Conservation (phyloP, 1,140 invertebrate genomes). For the Battus philenor region DNA sequence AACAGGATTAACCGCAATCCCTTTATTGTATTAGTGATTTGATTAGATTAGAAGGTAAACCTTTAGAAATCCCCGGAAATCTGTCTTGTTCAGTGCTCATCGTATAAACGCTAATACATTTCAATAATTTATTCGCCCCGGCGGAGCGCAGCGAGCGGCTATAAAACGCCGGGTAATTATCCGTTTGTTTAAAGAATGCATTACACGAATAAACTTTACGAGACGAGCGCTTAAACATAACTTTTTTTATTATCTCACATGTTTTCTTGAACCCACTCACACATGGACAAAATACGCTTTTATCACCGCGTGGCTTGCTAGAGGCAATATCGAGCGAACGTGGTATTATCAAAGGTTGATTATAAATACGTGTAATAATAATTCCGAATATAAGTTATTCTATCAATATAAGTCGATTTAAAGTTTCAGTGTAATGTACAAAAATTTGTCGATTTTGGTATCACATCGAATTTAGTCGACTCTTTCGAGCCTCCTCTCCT, state of each 20-base stretch:
- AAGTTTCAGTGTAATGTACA: too few relatives aligned
- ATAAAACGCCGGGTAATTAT: slow-evolving; percentile 62
- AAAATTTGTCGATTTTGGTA: too few relatives aligned
- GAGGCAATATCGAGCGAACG: not conserved
- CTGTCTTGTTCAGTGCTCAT: too few relatives aligned
- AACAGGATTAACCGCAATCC: slow-evolving; percentile 7
- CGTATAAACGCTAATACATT: slow-evolving; percentile 29
- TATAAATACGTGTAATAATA: too few relatives aligned
- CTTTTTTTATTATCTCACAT: slow-evolving; percentile 69
- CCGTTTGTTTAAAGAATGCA: slow-evolving; percentile 66
- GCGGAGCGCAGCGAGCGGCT: slow-evolving; percentile 30
- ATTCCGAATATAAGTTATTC: too few relatives aligned
- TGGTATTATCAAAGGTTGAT: too few relatives aligned
- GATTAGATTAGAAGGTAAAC: too few relatives aligned
- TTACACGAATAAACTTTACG: slow-evolving; percentile 73
- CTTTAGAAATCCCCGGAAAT: too few relatives aligned
- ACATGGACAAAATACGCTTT: slow-evolving; percentile 29
- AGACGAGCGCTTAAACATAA: slow-evolving; percentile 58
- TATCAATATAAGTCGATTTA: too few relatives aligned
- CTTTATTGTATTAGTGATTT: too few relatives aligned
- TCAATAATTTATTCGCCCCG: slow-evolving; percentile 41
- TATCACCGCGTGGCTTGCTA: slow-evolving; percentile 38
- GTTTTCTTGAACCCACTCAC: slow-evolving; percentile 49
- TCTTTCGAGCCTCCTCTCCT: too few relatives aligned
- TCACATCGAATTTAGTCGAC: too few relatives aligned